Percentiles rank a stretch among this genome's conserved stretches.
Evolutionary conservation across 2,888 invertebrate genomes (phyloP).

Genomic region (Ceraclea dissimilis): DNA sequence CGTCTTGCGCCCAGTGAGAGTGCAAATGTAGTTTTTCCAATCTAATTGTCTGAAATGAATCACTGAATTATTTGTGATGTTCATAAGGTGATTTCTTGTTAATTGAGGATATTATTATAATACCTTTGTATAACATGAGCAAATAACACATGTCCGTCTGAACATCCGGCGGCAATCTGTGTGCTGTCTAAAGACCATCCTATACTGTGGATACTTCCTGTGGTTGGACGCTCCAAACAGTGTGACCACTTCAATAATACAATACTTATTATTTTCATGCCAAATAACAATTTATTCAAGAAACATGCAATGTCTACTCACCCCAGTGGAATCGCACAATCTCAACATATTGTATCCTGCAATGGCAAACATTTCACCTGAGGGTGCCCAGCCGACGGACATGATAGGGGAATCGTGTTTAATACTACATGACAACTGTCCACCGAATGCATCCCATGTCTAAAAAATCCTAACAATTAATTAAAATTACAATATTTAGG

Average conservation of each 20-base stretch:
- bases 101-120: constrained; percentile 11
- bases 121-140: constrained; percentile 85
- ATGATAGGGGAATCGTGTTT: constrained; percentile 88
- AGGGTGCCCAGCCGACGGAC: constrained; percentile 83
- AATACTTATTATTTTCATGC: too few species aligned
- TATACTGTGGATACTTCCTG: constrained; percentile 83
- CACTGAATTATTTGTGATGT: too few species aligned
- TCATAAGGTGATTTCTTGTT: background rate
- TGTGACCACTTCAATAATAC: constrained; percentile 82
- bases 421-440: constrained; percentile 77
- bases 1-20: constrained; percentile 68
- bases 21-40: constrained; percentile 76
- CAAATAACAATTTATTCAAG: background rate
- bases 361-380: constrained; percentile 84
- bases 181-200: constrained; percentile 96
- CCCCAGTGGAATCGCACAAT: constrained; percentile 89
- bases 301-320: constrained; percentile 38
- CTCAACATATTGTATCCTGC: constrained; percentile 90
- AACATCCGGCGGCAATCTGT: constrained; percentile 91
- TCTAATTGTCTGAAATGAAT: constrained; percentile 57
- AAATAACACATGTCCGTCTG: constrained; percentile 83
- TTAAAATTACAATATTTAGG: constrained; percentile 32
- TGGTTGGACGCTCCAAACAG: constrained; percentile 78
- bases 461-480: constrained; percentile 9
- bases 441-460: constrained; percentile 91